A percentile compares a stretch with the other conserved stretches of the same genome.
Evolutionary conservation across 2,888 invertebrate species (phyloP).

Genomic region (Dryadula phaetusa): DNA sequence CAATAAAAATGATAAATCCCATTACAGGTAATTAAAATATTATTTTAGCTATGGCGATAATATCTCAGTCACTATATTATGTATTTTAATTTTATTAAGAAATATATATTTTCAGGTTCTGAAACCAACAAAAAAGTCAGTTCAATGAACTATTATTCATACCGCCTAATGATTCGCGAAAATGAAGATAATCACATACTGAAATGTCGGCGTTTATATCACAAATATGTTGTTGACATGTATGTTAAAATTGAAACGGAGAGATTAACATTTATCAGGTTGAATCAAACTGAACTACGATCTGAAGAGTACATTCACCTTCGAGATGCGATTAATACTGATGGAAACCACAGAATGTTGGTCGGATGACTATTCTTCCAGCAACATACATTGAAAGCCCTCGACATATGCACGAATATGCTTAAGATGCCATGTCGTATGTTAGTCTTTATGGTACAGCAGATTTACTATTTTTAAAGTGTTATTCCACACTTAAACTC

Average conservation of each 20-base stretch:
- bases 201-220: too few species aligned
- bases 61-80: slow-evolving; percentile 38
- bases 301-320: slow-evolving; percentile 51
- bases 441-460: too few species aligned
- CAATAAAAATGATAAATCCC: slow-evolving; percentile 45
- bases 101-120: slow-evolving; percentile 44
- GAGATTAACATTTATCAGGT: slow-evolving; percentile 46
- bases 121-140: slow-evolving; percentile 46
- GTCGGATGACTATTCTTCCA: slow-evolving; percentile 53
- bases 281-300: slow-evolving; percentile 47
- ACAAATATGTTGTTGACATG: too few species aligned
- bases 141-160: slow-evolving; percentile 49
- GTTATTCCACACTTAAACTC: too few species aligned
- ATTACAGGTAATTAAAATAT: slow-evolving; percentile 41
- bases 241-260: too few species aligned
- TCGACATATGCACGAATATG: slow-evolving; percentile 51
- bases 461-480: too few species aligned
- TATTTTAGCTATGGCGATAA: too few species aligned
- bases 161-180: slow-evolving; percentile 49
- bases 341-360: slow-evolving; percentile 51
- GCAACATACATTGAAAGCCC: slow-evolving; percentile 50
- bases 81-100: slow-evolving; percentile 42
- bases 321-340: slow-evolving; percentile 48
- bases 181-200: too few species aligned
- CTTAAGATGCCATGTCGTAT: too few species aligned